A percentile compares a stretch with the other conserved stretches of the same genome.
phyloP scores from a whole-genome alignment of 2,113 vertebrate species.

The Boleophthalmus pectinirostris region DNA sequence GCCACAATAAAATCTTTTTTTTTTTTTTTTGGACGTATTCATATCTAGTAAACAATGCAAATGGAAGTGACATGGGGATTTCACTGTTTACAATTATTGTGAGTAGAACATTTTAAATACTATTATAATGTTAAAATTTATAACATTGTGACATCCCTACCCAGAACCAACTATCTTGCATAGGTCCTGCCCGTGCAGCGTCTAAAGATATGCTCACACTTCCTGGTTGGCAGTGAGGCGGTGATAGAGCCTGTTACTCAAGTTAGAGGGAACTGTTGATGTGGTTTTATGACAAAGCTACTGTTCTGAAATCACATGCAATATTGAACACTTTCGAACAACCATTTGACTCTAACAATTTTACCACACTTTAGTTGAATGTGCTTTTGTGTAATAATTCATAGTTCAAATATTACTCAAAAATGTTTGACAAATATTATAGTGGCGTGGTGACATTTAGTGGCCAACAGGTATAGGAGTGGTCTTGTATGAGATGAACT shows the following conservation, averaged over 20 bases:
- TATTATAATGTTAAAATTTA: not conserved
- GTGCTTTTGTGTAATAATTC: not conserved
- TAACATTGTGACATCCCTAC: not conserved
- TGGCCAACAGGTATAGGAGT: slow-evolving; percentile 6
- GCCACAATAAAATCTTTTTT: not conserved
- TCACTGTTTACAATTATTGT: too few species aligned
- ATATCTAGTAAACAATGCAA: too few species aligned
- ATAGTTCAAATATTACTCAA: not conserved
- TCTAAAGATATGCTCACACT: slow-evolving; percentile 51
- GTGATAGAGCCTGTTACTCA: slow-evolving; percentile 42
- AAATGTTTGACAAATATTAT: not conserved
- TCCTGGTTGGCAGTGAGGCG: slow-evolving; percentile 54
- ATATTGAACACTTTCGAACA: not conserved
- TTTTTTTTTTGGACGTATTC: not conserved
- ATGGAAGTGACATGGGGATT: too few species aligned
- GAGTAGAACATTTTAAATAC: too few species aligned
- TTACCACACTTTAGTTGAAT: slow-evolving; percentile 3
- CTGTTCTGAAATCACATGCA: slow-evolving; percentile 15
- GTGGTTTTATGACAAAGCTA: slow-evolving; percentile 43
- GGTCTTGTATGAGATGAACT: slow-evolving; percentile 3
- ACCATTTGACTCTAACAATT: not conserved
- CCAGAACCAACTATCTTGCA: slow-evolving; percentile 18
- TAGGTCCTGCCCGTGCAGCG: slow-evolving; percentile 23
- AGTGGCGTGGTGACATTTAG: not conserved
- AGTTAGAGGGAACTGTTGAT: slow-evolving; percentile 46